Evolutionary conservation across 1,140 invertebrate species (phyloP).

Genomic region (Andrena cerasifolii): DNA sequence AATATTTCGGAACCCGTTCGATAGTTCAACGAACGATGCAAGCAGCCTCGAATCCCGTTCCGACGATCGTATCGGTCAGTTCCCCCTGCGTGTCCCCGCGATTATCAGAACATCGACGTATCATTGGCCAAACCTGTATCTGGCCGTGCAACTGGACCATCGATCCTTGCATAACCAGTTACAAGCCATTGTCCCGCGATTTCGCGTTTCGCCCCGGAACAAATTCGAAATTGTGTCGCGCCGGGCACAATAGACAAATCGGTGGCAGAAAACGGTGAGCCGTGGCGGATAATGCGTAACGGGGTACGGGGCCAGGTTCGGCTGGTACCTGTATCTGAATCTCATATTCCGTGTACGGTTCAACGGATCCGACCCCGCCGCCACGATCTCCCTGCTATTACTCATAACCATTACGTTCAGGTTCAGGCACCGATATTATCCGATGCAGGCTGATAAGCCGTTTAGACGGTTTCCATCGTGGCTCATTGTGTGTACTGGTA

Average conservation of each 20-base stretch:
- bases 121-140: too few species aligned
- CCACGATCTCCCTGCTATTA: conserved; percentile 72
- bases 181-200: conserved; percentile 33
- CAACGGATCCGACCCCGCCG: conserved; percentile 61
- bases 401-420: conserved; percentile 68
- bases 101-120: too few species aligned
- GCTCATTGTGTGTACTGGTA: conserved; percentile 36
- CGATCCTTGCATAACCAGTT: conserved; percentile 18
- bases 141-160: neutral
- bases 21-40: too few species aligned
- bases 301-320: conserved; percentile 58
- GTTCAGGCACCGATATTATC: conserved; percentile 64
- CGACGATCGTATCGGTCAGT: too few species aligned
- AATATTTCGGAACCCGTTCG: too few species aligned
- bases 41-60: too few species aligned
- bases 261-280: conserved; percentile 29
- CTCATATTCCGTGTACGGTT: conserved; percentile 72
- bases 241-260: conserved; percentile 34
- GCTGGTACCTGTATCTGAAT: conserved; percentile 67
- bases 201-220: conserved; percentile 24
- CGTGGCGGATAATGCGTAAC: conserved; percentile 68
- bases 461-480: conserved; percentile 66
- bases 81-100: too few species aligned
- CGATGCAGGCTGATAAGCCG: conserved; percentile 65
- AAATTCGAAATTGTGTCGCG: conserved; percentile 37